Base-by-base conservation (phyloP, 2,113 vertebrate species). In the Apteryx owenii region DNA sequence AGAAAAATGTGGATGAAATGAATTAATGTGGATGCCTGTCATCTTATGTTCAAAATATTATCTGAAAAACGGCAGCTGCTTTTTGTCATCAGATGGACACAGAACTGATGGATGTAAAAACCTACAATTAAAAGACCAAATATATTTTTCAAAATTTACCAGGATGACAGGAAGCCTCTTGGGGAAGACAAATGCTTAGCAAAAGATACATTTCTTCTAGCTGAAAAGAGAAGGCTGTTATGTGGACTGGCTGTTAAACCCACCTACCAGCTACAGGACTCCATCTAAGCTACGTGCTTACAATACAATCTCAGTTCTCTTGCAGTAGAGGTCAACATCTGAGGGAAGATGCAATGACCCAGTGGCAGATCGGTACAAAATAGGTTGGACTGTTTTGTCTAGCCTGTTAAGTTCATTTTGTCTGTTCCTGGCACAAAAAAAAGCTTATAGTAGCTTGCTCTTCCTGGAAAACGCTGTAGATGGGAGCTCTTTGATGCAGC, bases 41-140 rank as follows among this genome's bases (percentile, higher is more conserved):
- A 93, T 83, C 56, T 90, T 40, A 16, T 58, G 71, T 70, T 91
- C 88, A 91, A 96, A 90, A 85, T 62, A 78, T 7, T 40, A 44
- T 12, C 19, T 93, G 79, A 83, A 68, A 88, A 93, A 71, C 68
- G 50, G 42, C 33, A 83, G 36, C 19, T 88, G 70, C 40, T 91
- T 38, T 89, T 88, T 90, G 58, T 19, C 25, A 22, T 83, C 40
- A 66, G 66, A 70, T 80, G 42, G 88, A 60, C 64, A 29, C 33
- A 36, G 76, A 46, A 42, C 48, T 82, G 87, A 56, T 38, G 51
- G 56, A 79, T 78, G 19, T 83, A 58, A 94, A 94, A 94, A 53
- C 33, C 40, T 53, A 50, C 68, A 65, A 26, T 16, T 64, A 29
- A 42, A 48, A 23, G 85, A 80, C 23, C 13, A 88, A 88, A 25